These are phyloP conservation scores for Hycleus phaleratus DNA, from an alignment of 1,140 invertebrate species.

Conservation along the genomic window DNA sequence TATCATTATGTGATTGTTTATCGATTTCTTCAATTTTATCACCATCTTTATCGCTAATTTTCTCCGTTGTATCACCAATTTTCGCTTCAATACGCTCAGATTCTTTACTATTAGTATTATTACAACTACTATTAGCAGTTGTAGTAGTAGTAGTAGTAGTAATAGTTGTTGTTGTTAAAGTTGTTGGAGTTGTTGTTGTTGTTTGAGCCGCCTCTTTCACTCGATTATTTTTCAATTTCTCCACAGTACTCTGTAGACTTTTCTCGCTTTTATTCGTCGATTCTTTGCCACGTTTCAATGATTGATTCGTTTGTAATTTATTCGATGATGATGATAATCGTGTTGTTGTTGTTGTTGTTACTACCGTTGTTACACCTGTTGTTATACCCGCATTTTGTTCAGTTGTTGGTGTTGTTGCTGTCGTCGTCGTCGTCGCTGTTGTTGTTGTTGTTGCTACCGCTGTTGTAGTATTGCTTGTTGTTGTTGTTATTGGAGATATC, in stretches of 20 bases:
- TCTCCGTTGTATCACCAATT: neutral
- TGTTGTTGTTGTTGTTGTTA: neutral
- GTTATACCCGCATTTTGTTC: neutral
- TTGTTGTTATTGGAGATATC: no score
- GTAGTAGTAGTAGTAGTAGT: neutral
- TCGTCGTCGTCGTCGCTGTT: neutral
- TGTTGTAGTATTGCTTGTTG: no score
- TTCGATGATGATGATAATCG: neutral
- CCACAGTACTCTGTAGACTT: constrained; percentile 35
- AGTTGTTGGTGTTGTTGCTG: neutral
- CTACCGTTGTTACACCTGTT: neutral
- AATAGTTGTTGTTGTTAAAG: neutral
- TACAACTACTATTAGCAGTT: neutral
- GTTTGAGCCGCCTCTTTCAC: constrained; percentile 9
- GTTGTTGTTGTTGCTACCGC: no score
- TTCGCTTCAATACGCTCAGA: constrained; percentile 3
- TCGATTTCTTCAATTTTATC: constrained; percentile 2
- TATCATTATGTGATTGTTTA: neutral
- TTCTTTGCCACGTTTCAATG: constrained; percentile 18
- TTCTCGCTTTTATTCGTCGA: constrained; percentile 32
- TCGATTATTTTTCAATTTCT: constrained; percentile 33
- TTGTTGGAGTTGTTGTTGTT: neutral
- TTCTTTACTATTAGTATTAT: neutral
- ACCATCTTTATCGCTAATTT: constrained; percentile 2
- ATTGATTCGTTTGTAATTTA: neutral